These are phyloP conservation scores for Ernsta delagoae DNA, from an alignment of 2,888 invertebrate genomes.

Conservation along the genomic window DNA sequence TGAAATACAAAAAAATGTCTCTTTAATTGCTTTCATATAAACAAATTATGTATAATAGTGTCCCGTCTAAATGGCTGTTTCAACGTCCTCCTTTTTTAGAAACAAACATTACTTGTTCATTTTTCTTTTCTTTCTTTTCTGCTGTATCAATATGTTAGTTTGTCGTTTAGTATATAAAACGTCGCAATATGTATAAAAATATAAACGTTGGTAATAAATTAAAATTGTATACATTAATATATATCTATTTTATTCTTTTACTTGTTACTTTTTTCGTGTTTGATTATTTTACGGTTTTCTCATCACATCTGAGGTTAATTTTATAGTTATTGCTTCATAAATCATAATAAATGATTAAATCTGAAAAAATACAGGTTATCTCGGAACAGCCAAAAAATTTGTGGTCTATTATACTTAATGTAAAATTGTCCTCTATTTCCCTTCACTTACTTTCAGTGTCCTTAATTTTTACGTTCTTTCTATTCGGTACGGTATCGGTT, in stretches of 20 bases:
- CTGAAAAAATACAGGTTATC: not conserved
- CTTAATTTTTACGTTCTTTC: conserved; percentile 15
- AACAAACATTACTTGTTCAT: not conserved
- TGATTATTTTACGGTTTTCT: no score
- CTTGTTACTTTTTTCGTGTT: no score
- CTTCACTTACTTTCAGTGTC: conserved; percentile 16
- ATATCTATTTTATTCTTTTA: no score
- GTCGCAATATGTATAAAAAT: no score
- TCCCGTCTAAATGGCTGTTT: not conserved
- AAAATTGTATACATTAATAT: conserved; percentile 48
- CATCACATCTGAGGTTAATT: no score
- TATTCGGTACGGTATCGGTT: conserved; percentile 18
- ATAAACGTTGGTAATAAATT: no score
- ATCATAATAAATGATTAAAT: no score
- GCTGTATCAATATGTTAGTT: not conserved
- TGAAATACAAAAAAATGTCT: not conserved
- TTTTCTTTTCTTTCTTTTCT: not conserved
- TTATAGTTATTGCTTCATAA: no score
- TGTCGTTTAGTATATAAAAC: no score
- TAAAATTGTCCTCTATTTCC: no score
- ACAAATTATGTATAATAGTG: not conserved
- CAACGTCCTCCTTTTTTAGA: not conserved
- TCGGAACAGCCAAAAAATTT: not conserved
- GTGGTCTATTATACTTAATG: not conserved
- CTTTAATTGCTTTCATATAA: conserved; percentile 1